Percentiles rank a stretch among this genome's conserved stretches.
Conservation (phyloP, 2,888 invertebrate genomes). For the Coecobrya sp. region DNA sequence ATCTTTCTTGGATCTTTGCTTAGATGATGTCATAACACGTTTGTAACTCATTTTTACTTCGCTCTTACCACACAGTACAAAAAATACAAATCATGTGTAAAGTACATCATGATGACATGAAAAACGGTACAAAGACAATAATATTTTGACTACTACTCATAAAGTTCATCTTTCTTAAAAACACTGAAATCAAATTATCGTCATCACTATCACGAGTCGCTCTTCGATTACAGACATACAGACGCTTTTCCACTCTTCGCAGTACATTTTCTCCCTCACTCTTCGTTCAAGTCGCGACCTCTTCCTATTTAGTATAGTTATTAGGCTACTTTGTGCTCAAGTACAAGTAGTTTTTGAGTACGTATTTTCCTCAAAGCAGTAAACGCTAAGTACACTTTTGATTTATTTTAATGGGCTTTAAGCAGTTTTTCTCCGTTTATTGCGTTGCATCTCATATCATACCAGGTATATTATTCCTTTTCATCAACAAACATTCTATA, state of each 20-base stretch:
- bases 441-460: background rate
- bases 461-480: background rate
- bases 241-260: constrained; percentile 37
- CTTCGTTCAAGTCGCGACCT: constrained; percentile 41
- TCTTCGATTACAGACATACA: background rate
- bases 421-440: constrained; percentile 59
- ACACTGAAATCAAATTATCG: constrained; percentile 19
- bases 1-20: too few species aligned
- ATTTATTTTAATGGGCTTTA: constrained; percentile 72
- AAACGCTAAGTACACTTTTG: constrained; percentile 65
- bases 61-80: background rate
- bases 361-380: constrained; percentile 21
- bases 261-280: background rate
- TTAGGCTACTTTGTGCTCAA: background rate
- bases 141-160: constrained; percentile 4
- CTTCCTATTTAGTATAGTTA: constrained; percentile 16
- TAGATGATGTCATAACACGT: background rate
- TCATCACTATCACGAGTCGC: background rate
- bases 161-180: constrained; percentile 18
- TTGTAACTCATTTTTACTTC: background rate
- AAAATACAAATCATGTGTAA: constrained; percentile 59
- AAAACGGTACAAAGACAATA: constrained; percentile 45
- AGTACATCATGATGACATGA: constrained; percentile 59
- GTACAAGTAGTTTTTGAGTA: background rate
- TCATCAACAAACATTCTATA: background rate